phyloP scores from a whole-genome alignment of 2,888 invertebrate species.

The Trissonchulus sp. region DNA sequence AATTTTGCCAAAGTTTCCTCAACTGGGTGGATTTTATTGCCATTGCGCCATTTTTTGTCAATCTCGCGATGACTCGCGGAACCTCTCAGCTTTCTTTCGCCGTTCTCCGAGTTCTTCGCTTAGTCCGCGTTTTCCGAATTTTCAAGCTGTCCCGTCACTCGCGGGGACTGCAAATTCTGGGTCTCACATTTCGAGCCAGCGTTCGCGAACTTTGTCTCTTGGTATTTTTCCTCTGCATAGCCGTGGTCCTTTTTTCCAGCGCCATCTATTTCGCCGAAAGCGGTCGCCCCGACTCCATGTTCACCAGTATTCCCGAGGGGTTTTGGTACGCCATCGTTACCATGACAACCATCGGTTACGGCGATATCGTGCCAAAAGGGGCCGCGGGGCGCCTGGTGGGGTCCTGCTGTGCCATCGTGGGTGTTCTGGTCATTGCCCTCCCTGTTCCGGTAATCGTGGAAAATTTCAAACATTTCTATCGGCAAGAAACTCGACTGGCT shows the following conservation, averaged over 20 bases:
- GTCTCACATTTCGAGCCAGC: slow-evolving; percentile 57
- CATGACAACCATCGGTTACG: slow-evolving; percentile 56
- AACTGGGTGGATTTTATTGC: slow-evolving; percentile 58
- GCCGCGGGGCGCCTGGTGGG: slow-evolving; percentile 54
- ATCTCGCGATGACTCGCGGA: slow-evolving; percentile 41
- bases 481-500: slow-evolving; percentile 50
- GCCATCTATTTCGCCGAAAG: slow-evolving; percentile 58
- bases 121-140: slow-evolving; percentile 52
- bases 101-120: slow-evolving; percentile 57
- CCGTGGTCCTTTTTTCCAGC: slow-evolving; percentile 55
- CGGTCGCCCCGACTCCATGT: slow-evolving; percentile 49
- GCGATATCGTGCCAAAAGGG: slow-evolving; percentile 54
- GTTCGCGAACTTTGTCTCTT: slow-evolving; percentile 56
- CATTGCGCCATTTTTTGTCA: slow-evolving; percentile 58
- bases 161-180: slow-evolving; percentile 57
- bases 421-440: slow-evolving; percentile 56
- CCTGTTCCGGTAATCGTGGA: slow-evolving; percentile 57
- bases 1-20: slow-evolving; percentile 56
- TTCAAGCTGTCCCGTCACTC: slow-evolving; percentile 59
- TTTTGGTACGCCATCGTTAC: slow-evolving; percentile 53
- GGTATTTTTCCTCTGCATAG: slow-evolving; percentile 56
- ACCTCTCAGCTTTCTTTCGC: slow-evolving; percentile 37
- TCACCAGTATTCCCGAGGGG: slow-evolving; percentile 51
- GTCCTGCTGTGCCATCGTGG: slow-evolving; percentile 54
- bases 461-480: slow-evolving; percentile 57